These are phyloP conservation scores for Procavia capensis DNA, from an alignment of 2,113 vertebrate species.

Conservation along the genomic window DNA sequence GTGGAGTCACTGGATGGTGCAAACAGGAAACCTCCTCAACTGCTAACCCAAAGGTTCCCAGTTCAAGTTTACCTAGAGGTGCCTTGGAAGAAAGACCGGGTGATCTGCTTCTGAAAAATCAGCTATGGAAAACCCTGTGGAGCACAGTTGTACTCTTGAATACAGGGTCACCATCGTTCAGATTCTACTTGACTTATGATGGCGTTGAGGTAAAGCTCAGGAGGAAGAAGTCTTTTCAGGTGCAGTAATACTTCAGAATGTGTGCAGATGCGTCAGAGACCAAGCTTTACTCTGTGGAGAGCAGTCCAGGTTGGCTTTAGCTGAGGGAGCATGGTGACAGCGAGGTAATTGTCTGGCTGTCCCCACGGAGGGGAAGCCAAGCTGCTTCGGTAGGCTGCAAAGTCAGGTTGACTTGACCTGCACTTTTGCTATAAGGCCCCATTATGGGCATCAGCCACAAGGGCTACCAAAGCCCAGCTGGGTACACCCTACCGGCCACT, in stretches of 20 bases:
- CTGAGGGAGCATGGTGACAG: background rate
- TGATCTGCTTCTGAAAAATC: background rate
- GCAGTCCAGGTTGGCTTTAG: background rate
- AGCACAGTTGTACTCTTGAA: background rate
- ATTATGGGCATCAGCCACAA: slow-evolving; percentile 44
- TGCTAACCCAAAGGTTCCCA: background rate
- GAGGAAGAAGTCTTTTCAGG: background rate
- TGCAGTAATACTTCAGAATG: background rate
- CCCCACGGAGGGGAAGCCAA: background rate
- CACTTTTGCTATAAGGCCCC: background rate
- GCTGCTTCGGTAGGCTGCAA: background rate
- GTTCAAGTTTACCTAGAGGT: background rate
- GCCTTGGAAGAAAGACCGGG: background rate
- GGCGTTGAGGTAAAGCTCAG: background rate
- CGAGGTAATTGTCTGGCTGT: slow-evolving; percentile 24
- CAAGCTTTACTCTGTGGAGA: background rate
- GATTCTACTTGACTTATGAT: background rate
- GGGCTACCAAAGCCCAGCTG: background rate
- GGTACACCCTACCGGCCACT: slow-evolving; percentile 75
- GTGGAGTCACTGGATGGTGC: background rate
- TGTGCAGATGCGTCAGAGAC: background rate
- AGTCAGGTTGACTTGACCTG: background rate
- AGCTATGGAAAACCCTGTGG: background rate
- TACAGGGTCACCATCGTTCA: background rate
- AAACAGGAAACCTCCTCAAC: background rate